A percentile compares a stretch with the other conserved stretches of the same genome.
Evolutionary conservation across 2,888 invertebrate species (phyloP).

Genomic region (Diaprepes abbreviatus): DNA sequence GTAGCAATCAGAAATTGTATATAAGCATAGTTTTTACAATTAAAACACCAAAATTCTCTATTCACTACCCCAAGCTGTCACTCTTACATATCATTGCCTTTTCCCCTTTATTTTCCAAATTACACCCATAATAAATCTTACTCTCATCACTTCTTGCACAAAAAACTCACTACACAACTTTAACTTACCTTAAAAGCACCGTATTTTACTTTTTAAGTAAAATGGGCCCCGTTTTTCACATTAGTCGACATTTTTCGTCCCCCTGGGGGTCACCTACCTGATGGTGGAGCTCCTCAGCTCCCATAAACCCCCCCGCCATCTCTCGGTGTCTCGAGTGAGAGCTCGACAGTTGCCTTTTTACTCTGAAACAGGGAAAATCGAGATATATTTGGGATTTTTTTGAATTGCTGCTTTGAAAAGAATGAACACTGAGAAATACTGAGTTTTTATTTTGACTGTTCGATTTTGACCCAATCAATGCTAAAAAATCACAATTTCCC

Average conservation of each 20-base stretch:
- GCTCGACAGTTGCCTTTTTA: constrained; percentile 69
- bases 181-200: constrained; percentile 29
- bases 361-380: constrained; percentile 51
- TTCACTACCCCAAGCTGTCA: no score
- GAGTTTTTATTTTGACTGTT: no score
- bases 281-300: constrained; percentile 71
- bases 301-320: constrained; percentile 64
- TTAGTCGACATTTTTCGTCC: constrained; percentile 73
- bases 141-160: constrained; percentile 19
- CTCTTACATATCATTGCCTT: no score
- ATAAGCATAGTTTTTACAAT: no score
- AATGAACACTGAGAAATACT: background rate
- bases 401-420: background rate
- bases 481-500: background rate
- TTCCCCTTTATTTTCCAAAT: no score
- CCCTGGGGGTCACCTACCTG: constrained; percentile 70
- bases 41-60: no score
- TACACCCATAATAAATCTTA: background rate
- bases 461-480: no score
- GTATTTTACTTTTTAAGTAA: constrained; percentile 3
- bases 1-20: no score
- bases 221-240: constrained; percentile 62
- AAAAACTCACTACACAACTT: background rate
- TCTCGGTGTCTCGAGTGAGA: constrained; percentile 70
- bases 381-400: no score